phyloP scores from a whole-genome alignment of 2,888 invertebrate genomes.

The Pelosia muscerda region DNA sequence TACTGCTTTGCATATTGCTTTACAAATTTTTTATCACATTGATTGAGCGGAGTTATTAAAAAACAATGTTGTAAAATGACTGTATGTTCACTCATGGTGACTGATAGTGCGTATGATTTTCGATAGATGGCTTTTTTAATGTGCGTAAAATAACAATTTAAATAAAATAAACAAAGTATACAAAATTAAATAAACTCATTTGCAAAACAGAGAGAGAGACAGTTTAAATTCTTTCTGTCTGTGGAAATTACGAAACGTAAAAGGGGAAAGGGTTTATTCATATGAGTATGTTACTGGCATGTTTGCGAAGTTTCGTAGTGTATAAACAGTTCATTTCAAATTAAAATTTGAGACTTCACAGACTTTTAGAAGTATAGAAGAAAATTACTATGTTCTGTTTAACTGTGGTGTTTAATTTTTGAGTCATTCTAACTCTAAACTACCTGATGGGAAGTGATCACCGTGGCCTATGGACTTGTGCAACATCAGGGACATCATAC shows the following conservation, averaged over 20 bases:
- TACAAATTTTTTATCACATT: too few relatives aligned
- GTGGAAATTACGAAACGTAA: neutral
- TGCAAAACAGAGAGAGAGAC: neutral
- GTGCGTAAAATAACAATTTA: too few relatives aligned
- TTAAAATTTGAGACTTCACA: constrained; percentile 1
- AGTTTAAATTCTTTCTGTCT: constrained; percentile 4
- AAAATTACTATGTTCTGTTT: neutral
- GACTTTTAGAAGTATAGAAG: neutral
- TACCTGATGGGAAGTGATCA: too few relatives aligned
- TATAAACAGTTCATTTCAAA: neutral
- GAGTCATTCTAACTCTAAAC: neutral
- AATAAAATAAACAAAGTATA: neutral
- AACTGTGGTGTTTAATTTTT: neutral
- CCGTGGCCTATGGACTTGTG: too few relatives aligned
- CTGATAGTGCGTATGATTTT: too few relatives aligned
- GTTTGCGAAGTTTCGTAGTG: neutral
- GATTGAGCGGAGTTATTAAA: too few relatives aligned
- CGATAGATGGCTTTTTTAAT: too few relatives aligned
- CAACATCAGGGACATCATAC: too few relatives aligned
- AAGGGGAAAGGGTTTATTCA: constrained; percentile 4
- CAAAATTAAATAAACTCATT: neutral
- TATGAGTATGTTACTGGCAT: constrained; percentile 2
- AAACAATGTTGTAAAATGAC: too few relatives aligned
- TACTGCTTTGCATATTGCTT: too few relatives aligned
- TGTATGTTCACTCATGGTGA: too few relatives aligned